phyloP scores from a whole-genome alignment of 2,113 vertebrate genomes.

The Cephalopholis sonnerati region DNA sequence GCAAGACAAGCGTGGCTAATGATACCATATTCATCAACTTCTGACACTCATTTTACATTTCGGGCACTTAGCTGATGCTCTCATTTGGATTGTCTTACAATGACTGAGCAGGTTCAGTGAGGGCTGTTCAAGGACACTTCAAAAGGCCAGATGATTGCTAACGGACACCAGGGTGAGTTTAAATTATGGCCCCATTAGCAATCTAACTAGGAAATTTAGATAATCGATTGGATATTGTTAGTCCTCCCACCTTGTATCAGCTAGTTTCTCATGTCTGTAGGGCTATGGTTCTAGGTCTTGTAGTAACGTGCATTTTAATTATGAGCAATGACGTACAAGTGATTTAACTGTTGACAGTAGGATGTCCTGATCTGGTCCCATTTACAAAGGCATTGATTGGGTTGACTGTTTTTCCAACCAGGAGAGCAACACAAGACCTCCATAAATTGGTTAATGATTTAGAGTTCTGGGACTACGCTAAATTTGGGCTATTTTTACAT shows the following conservation, averaged over 20 bases:
- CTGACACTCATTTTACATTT: conserved; percentile 50
- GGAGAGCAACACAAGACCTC: background rate
- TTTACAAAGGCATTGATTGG: background rate
- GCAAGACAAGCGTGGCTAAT: conserved; percentile 49
- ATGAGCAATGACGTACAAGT: no score
- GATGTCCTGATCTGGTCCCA: background rate
- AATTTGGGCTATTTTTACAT: conserved; percentile 5
- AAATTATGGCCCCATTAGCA: background rate
- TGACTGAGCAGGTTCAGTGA: conserved; percentile 22
- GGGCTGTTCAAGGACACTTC: conserved; percentile 36
- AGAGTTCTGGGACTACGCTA: background rate
- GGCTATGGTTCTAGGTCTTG: no score
- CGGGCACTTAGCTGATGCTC: conserved; percentile 30
- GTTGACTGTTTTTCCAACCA: background rate
- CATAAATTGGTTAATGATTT: background rate
- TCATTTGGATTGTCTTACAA: conserved; percentile 13
- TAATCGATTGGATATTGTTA: background rate
- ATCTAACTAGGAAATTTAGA: background rate
- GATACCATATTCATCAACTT: conserved; percentile 47
- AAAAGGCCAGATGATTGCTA: conserved; percentile 9
- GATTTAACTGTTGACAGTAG: background rate
- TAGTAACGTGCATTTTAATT: no score
- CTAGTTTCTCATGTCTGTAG: background rate
- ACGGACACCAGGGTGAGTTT: background rate
- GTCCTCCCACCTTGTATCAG: background rate